Base-by-base conservation (phyloP, 2,113 vertebrate genomes). In the Gymnocephalus cernua region DNA sequence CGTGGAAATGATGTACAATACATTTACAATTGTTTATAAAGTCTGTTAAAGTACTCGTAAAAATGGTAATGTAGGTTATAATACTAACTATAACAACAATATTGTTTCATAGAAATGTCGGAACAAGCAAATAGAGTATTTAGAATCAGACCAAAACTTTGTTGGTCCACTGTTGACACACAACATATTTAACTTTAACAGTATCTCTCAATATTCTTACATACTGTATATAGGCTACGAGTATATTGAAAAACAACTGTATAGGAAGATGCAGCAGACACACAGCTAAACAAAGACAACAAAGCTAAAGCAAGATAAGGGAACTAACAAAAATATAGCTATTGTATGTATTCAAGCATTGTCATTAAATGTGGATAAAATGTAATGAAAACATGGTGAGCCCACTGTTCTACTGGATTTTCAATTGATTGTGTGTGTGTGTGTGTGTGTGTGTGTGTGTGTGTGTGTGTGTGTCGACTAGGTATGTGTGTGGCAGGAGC, bases 401-500 rank as follows among this genome's bases (percentile, higher is more conserved):
- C 19, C 35, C 19, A 14, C 16, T 14, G 6, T 56, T 23, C 3
- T 13, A 18, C 14, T 18, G 27, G 2, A 4, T 6, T 47, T 59
- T 44, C 4, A 65, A 2, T 0, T 50, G 14, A 65, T 32, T 12
- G 59, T 29, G 29, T 29, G 29, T 29, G 29, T 29, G 29, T 32
- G 32, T 32, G 32, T 32, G 38, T 41, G 38, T 27, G 23, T 57
- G 12, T 29, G 4, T 15, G 65, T 32, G 25, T 66, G 62, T 62
- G 32, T 59, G 15, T 38, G 32, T 44, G 27, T 71, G 2, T 73
- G 56, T 80, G 10, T 63, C 15, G 6, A 18, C 14, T 65, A 98
- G 97, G 93, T 97, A 1, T 82, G 86, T 2, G 90, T 91, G 0
- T 98, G 97, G 97, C 82, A 95, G 84, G 91, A 94, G 67, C 89